Base-by-base conservation (phyloP, 2,888 invertebrate species). In the Nomada goodeniana region DNA sequence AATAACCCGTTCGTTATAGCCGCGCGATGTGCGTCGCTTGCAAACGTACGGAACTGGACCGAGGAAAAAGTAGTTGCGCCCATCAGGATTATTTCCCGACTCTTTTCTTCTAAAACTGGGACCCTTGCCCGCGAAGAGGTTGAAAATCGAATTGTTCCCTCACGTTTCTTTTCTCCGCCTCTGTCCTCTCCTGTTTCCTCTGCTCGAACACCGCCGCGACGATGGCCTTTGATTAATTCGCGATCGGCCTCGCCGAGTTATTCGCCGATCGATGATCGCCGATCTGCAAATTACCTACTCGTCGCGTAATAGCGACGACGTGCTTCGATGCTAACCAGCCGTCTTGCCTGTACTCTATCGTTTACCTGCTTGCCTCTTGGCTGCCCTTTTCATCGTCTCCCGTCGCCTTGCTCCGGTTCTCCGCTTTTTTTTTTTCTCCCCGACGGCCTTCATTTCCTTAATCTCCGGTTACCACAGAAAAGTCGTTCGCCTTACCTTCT, bases 241-340 rank as follows among this genome's bases (percentile, higher is more conserved):
- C 91, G 89, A 91, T 92, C 88, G 89, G 88, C 88, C 90, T 87
- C 86, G 86, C 83, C 90, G 88, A 74, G 83, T 80, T 80, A 57
- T 80, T 84, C 84, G 85, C 73, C 86, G 89, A 91, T 92, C 87
- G 86, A 82, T 85, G 89, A 89, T 89, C 87, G 83, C 63, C 87
- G 89, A 91, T 90, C 91, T 85, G 90, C 90, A 92, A 93, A 93
- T 93, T 93, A 90, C 91, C 92, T 88, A 90, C 91, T 91, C 92
- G 90, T 91, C 92, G 91, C 89, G 91, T 92, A 92, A 93, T 93
- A 92, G 91, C 91, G 85, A 85, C 87, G 87, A 93, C 91, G 92
- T 91, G 92, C 88, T 80, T 71, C 86, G 73, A 82, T 70, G 82
- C 60, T 63, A 84, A 85, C 76, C 83, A 63, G 13, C 61, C 70